Base-by-base conservation (phyloP, 2,797 vertebrate species). In the Xiphophorus birchmanni region DNA sequence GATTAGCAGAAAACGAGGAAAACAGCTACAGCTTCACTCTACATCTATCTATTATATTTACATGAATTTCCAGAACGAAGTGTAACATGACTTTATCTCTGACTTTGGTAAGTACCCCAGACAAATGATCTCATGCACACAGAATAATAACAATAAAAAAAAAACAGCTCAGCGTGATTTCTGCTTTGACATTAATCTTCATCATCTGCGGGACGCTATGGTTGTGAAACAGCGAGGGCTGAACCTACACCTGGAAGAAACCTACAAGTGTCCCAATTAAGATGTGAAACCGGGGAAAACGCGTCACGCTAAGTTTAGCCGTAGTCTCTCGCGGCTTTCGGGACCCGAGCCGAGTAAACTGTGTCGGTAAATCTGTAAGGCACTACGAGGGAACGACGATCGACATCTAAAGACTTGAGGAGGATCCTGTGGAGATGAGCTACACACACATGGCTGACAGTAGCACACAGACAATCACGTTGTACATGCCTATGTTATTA, bases 381-480 rank as follows among this genome's bases (percentile, higher is more conserved):
- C 99, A 99, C 99, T 99, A 99, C 97, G 92, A 98, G 97, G 97
- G 96, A 97, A 97, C 94, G 95, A 97, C 95, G 96, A 95, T 92
- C 89, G 94, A 96, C 96, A 89, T 95, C 96, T 96, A 96, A 89
- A 88, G 96, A 96, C 95, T 90, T 95, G 92, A 95, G 93, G 96
- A 93, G 95, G 93, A 95, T 87, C 87, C 86, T 92, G 90, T 91
- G 90, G 86, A 95, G 95, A 96, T 94, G 94, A 95, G 94, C 95
- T 90, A 91, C 93, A 90, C 93, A 92, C 94, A 95, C 95, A 95
- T 96, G 96, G 96, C 93, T 89, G 96, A 96, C 95, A 94, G 95
- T 95, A 95, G 93, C 93, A 95, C 95, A 96, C 93, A 96, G 96
- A 96, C 96, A 96, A 96, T 97, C 96, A 96, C 96, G 92, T 96